Conservation (phyloP, 2,888 invertebrate genomes). For the Amiota mariae region DNA sequence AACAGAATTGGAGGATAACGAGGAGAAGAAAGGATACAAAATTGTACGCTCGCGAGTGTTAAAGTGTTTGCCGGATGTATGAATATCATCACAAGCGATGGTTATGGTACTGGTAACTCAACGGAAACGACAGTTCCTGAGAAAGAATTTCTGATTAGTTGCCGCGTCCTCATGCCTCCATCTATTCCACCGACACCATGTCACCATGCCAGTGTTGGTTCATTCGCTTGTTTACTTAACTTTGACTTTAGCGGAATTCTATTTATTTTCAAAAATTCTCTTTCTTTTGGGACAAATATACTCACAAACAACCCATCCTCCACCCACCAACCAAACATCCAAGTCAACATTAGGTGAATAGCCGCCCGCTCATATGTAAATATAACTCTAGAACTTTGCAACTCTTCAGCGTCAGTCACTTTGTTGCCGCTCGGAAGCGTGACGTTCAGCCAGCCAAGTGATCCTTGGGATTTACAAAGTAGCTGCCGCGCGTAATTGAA, state of each 20-base stretch:
- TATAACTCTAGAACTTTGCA: constrained; percentile 34
- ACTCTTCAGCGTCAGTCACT: constrained; percentile 1
- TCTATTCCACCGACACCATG: background rate
- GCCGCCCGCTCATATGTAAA: constrained; percentile 42
- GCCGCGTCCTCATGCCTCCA: constrained; percentile 33
- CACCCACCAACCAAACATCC: background rate
- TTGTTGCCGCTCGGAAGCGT: constrained; percentile 1
- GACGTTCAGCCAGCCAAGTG: constrained; percentile 50
- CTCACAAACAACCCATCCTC: background rate
- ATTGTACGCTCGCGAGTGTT: constrained; percentile 34
- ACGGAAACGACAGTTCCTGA: constrained; percentile 58
- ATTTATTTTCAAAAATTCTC: constrained; percentile 55
- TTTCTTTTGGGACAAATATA: constrained; percentile 56
- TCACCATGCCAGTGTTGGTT: constrained; percentile 7
- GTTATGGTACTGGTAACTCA: constrained; percentile 12
- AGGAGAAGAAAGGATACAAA: constrained; percentile 36
- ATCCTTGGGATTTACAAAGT: constrained; percentile 61
- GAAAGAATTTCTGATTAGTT: constrained; percentile 63
- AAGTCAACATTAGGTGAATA: constrained; percentile 23
- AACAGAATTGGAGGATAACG: constrained; percentile 32
- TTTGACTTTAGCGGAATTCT: constrained; percentile 65
- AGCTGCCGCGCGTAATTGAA: constrained; percentile 62
- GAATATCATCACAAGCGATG: background rate
- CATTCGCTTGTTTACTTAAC: constrained; percentile 54
- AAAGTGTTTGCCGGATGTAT: constrained; percentile 31